A percentile compares a stretch with the other conserved stretches of the same genome.
Conservation (phyloP, 2,113 vertebrate species). For the Lanius collurio region DNA sequence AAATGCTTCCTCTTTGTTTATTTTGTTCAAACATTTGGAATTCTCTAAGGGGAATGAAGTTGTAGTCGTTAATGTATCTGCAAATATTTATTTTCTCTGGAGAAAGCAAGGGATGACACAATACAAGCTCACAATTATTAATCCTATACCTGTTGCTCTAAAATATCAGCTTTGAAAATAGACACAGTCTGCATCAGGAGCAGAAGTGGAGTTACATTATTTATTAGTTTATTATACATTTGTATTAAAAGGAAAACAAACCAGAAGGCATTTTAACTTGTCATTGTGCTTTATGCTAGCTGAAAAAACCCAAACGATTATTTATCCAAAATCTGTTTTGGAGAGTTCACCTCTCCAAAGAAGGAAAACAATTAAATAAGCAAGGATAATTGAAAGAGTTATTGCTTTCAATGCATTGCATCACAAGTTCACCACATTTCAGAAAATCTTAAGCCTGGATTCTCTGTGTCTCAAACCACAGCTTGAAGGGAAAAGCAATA, state of each 20-base stretch:
- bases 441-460: not conserved
- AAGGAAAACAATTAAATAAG: not conserved
- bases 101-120: not conserved
- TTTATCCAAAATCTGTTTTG: not conserved
- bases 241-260: not conserved
- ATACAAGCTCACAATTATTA: not conserved
- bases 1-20: not conserved
- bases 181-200: not conserved
- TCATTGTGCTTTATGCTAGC: not conserved
- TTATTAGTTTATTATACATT: not conserved
- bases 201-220: not conserved
- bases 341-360: not conserved
- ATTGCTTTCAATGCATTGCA: accelerated
- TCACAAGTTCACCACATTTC: accelerated
- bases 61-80: not conserved
- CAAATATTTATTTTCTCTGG: constrained; percentile 17
- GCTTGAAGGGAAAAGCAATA: not conserved
- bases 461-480: not conserved
- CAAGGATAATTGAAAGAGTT: not conserved
- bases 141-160: not conserved
- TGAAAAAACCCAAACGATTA: not conserved
- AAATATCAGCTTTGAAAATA: not conserved
- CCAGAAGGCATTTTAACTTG: not conserved
- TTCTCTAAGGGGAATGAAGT: not conserved
- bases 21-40: constrained; percentile 1